Evolutionary conservation across 1,140 invertebrate species (phyloP).

Genomic region (Lepidurus couesii): DNA sequence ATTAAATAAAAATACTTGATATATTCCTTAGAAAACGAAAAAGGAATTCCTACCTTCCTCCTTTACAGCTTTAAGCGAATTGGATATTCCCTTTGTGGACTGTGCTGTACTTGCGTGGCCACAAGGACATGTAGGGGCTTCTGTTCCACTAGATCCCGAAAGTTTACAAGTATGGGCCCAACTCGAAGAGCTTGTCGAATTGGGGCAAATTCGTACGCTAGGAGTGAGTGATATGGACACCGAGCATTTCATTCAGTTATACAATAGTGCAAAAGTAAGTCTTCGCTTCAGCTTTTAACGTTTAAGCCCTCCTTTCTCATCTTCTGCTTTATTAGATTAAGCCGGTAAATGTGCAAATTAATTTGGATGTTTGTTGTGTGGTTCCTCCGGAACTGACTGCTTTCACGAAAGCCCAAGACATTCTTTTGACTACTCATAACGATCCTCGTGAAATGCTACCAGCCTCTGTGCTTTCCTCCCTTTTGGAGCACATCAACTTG

Average conservation of each 20-base stretch:
- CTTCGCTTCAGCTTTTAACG: conserved; percentile 38
- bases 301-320: not conserved
- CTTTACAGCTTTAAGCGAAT: conserved; percentile 24
- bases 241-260: conserved; percentile 65
- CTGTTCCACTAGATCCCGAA: conserved; percentile 42
- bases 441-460: conserved; percentile 74
- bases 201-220: conserved; percentile 62
- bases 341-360: conserved; percentile 90
- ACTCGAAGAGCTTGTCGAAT: conserved; percentile 61
- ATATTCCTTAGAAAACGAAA: not conserved
- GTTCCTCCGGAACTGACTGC: conserved; percentile 82
- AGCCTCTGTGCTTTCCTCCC: conserved; percentile 34
- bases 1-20: not conserved
- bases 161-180: conserved; percentile 66
- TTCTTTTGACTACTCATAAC: conserved; percentile 91
- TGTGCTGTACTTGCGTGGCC: conserved; percentile 30
- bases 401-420: conserved; percentile 82
- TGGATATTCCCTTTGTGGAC: conserved; percentile 24
- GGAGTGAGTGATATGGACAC: conserved; percentile 87
- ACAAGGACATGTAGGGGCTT: not conserved
- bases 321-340: conserved; percentile 55
- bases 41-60: not conserved
- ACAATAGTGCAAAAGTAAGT: conserved; percentile 63
- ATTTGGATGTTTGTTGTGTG: conserved; percentile 89
- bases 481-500: not conserved